Conservation (phyloP, 2,113 vertebrate genomes). For the Misgurnus mizolepis region DNA sequence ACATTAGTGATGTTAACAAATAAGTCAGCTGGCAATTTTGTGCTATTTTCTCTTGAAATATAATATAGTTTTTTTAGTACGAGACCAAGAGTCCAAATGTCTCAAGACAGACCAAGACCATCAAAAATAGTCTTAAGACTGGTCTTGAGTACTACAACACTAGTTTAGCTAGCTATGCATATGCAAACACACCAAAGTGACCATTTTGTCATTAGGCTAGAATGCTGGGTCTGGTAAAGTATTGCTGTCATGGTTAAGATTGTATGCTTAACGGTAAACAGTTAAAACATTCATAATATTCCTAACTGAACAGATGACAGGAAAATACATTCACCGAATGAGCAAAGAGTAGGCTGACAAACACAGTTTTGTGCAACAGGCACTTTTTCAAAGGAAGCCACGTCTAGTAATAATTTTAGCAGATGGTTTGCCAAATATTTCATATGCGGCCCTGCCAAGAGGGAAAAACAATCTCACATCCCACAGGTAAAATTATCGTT, state of each 20-base stretch:
- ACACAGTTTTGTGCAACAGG: conserved; percentile 57
- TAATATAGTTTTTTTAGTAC: too few relatives aligned
- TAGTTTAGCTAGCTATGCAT: too few relatives aligned
- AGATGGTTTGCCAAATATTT: conserved; percentile 87
- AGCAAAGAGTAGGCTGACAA: conserved; percentile 59
- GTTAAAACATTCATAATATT: neutral
- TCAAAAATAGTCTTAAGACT: too few relatives aligned
- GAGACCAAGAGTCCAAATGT: too few relatives aligned
- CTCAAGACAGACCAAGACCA: too few relatives aligned
- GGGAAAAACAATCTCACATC: conserved; percentile 83
- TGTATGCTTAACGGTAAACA: neutral
- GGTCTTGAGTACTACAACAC: too few relatives aligned
- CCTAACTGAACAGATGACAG: conserved; percentile 15
- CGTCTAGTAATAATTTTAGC: conserved; percentile 69
- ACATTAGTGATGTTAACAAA: too few relatives aligned
- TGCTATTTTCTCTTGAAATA: too few relatives aligned
- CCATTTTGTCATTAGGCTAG: too few relatives aligned
- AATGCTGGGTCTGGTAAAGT: neutral
- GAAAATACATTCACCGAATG: conserved; percentile 46
- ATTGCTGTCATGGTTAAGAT: neutral
- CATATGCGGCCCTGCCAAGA: conserved; percentile 82
- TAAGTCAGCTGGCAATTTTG: too few relatives aligned
- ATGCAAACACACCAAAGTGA: too few relatives aligned
- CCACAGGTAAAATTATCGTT: conserved; percentile 88
- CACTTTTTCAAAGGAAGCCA: conserved; percentile 64